phyloP scores from a whole-genome alignment of 2,888 invertebrate genomes.

The Achlya flavicornis region DNA sequence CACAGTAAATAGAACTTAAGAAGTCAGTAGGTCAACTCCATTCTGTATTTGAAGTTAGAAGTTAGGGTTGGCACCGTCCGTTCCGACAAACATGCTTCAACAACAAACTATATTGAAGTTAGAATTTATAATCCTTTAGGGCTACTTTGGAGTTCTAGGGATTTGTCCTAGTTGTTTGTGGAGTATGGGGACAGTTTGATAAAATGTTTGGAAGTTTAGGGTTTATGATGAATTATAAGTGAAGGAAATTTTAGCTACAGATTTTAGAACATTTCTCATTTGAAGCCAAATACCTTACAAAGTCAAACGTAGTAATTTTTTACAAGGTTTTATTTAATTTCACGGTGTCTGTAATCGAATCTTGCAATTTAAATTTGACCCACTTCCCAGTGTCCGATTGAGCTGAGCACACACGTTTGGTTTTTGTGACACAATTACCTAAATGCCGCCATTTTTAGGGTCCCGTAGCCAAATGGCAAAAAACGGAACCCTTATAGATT shows the following conservation, averaged over 20 bases:
- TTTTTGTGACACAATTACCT: no score
- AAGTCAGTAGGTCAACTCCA: conserved; percentile 17
- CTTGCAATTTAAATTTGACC: no score
- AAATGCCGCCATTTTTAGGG: no score
- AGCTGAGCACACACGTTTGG: no score
- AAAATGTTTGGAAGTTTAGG: conserved; percentile 11
- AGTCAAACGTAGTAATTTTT: no score
- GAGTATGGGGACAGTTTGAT: conserved; percentile 8
- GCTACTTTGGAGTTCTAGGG: conserved; percentile 17
- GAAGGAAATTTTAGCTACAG: neutral
- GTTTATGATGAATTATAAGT: conserved; percentile 14
- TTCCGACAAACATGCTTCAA: conserved; percentile 15
- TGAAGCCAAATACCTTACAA: no score
- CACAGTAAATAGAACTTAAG: conserved; percentile 16
- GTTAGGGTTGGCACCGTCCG: conserved; percentile 23
- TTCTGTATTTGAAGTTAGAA: conserved; percentile 15
- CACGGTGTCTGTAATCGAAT: no score
- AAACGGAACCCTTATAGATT: no score
- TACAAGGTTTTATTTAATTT: no score
- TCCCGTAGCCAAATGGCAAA: no score
- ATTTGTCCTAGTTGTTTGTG: conserved; percentile 15
- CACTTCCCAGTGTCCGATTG: no score
- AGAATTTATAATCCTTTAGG: conserved; percentile 28
- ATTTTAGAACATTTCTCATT: neutral
- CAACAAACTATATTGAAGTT: conserved; percentile 18